Base-by-base conservation (phyloP, 2,797 vertebrate genomes). In the Onychomys leucogaster region DNA sequence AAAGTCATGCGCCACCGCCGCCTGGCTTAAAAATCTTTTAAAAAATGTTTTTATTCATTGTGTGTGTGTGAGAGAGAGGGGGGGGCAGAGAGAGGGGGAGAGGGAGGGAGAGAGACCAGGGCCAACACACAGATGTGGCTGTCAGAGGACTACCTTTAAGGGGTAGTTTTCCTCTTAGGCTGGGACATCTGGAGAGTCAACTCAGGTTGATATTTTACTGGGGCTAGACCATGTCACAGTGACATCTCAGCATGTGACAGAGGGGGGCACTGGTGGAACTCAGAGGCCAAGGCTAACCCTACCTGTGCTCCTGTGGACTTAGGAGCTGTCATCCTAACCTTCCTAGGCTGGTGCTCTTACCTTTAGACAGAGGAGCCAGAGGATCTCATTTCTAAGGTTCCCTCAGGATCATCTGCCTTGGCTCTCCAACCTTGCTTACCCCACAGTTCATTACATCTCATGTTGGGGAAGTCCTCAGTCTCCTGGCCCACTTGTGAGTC, bases 301-400 rank as follows among this genome's bases (percentile, higher is more conserved):
- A 9, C 34, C 14, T 37, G 34, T 0, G 0, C 5, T 16, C 41
- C 29, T 2, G 14, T 21, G 0, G 10, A 32, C 67, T 25, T 14
- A 0, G 41, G 25, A 32, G 80, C 71, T 91, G 8, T 16, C 0
- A 9, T 59, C 34, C 81, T 52, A 23, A 27, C 5, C 67, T 41
- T 63, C 52, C 0, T 6, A 19, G 41, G 27, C 7, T 10, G 32
- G 1, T 76, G 2, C 71, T n/a, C 23, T 83, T 13, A 0, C 41
- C 23, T 63, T 29, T 59, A 13, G 16, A 8, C 2, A 9, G 14
- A 27, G 29, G 73, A 52, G 19, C 59, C 13, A 10, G 82, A 78
- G 65, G 17, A 63, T 32, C 46, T 90, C 65, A 14, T 88, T 96
- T 92, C 65, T 94, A 84, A 91, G n/a, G 55, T 85, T 1, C 29